These are phyloP conservation scores for Mesaphorura yosii DNA, from an alignment of 1,140 invertebrate species.

Conservation along the genomic window DNA sequence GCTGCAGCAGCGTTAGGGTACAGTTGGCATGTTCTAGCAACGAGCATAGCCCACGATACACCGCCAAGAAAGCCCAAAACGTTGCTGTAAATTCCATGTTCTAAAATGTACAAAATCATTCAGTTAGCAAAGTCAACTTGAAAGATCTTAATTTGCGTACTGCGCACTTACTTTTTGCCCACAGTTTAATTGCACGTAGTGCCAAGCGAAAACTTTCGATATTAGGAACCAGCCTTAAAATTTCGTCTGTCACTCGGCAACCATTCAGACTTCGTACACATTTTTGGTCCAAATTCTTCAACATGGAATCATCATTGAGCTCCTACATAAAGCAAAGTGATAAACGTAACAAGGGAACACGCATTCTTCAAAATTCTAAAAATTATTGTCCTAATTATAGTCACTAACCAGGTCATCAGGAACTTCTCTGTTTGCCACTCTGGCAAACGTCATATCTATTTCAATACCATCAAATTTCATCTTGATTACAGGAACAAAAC, in stretches of 20 bases:
- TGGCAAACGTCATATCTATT: conserved; percentile 94
- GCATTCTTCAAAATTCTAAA: conserved; percentile 3
- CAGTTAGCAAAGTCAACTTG: too few species aligned
- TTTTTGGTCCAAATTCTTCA: conserved; percentile 93
- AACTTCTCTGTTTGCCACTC: conserved; percentile 84
- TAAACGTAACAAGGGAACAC: conserved; percentile 3
- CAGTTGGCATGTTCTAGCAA: conserved; percentile 93
- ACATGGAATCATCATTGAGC: conserved; percentile 74
- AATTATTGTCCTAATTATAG: too few species aligned
- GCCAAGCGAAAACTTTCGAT: conserved; percentile 88
- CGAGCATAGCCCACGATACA: conserved; percentile 98
- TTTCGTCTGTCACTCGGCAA: conserved; percentile 96
- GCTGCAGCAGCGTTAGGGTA: conserved; percentile 94
- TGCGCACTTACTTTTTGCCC: conserved; percentile 84
- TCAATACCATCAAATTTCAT: conserved; percentile 99
- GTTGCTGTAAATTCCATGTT: conserved; percentile 96
- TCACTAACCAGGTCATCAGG: conserved; percentile 51
- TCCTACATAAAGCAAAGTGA: conserved; percentile 44
- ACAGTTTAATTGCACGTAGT: conserved; percentile 88
- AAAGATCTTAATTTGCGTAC: too few species aligned
- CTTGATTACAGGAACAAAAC: conserved; percentile 98
- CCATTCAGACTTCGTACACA: conserved; percentile 95
- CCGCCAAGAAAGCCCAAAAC: conserved; percentile 94
- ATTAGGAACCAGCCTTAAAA: conserved; percentile 87
- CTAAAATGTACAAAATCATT: conserved; percentile 40